A percentile compares a stretch with the other conserved stretches of the same genome.
phyloP scores from a whole-genome alignment of 2,888 invertebrate species.

The Synanthedon vespiformis region DNA sequence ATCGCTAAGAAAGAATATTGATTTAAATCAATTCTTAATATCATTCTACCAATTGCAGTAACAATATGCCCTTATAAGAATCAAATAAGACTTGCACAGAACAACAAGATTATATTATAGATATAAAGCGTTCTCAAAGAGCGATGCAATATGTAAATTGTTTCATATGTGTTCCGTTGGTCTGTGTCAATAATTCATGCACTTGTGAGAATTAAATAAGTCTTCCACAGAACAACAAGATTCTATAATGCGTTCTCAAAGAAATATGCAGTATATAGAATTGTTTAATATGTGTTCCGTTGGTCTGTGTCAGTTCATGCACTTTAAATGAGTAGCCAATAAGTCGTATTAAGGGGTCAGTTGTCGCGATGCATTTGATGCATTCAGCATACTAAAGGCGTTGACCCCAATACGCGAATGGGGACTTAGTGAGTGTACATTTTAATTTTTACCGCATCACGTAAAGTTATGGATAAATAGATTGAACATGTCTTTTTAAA shows the following conservation, averaged over 20 bases:
- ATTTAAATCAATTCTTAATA: no score
- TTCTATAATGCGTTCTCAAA: neutral
- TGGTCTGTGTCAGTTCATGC: conserved; percentile 37
- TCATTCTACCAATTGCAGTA: no score
- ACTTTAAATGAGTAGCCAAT: conserved; percentile 63
- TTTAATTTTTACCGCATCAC: neutral
- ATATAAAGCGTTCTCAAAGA: neutral
- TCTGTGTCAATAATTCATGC: conserved; percentile 17
- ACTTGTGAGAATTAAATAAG: neutral
- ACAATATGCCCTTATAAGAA: neutral
- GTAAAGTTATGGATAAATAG: neutral
- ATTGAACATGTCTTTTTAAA: no score
- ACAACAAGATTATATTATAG: neutral
- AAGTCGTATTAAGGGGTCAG: conserved; percentile 63
- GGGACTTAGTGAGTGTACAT: conserved; percentile 25
- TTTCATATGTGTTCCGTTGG: conserved; percentile 21
- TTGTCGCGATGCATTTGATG: conserved; percentile 54
- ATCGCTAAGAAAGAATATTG: no score
- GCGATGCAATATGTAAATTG: conserved; percentile 1
- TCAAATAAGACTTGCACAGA: neutral
- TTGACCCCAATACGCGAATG: conserved; percentile 55
- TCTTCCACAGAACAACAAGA: neutral
- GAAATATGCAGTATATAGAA: neutral
- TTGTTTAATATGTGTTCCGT: conserved; percentile 8
- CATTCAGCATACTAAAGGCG: conserved; percentile 52